These are phyloP conservation scores for Microctenopoma steveboyesi DNA, from an alignment of 2,797 vertebrate genomes.

Conservation along the genomic window DNA sequence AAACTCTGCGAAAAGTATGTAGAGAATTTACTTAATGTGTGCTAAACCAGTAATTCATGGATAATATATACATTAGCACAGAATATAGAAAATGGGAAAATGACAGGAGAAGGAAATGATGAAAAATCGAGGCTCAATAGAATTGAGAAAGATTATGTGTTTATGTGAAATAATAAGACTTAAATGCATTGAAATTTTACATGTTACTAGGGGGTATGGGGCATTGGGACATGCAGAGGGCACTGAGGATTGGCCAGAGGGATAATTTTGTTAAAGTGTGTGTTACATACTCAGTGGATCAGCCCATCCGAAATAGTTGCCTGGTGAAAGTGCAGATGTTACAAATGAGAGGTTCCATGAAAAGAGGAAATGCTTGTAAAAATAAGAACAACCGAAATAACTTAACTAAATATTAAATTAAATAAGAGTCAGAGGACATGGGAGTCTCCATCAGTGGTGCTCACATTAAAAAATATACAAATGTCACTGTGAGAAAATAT, in stretches of 20 bases:
- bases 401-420: constrained; percentile 21
- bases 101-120: constrained; percentile 6
- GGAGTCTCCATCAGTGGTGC: constrained; percentile 5
- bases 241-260: constrained; percentile 74
- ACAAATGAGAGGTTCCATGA: constrained; percentile 80
- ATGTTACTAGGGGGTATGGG: constrained; percentile 32
- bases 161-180: constrained; percentile 62
- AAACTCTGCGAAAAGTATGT: not conserved
- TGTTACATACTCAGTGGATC: constrained; percentile 95
- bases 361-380: constrained; percentile 29
- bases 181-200: constrained; percentile 47
- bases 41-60: not conserved
- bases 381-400: constrained; percentile 19
- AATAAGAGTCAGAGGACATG: constrained; percentile 9
- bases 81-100: constrained; percentile 25
- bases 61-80: constrained; percentile 11
- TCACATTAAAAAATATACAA: constrained; percentile 39
- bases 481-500: not conserved
- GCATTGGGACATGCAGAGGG: constrained; percentile 77
- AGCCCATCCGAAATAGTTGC: constrained; percentile 99
- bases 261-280: constrained; percentile 53
- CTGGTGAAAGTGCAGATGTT: constrained; percentile 88
- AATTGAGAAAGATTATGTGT: constrained; percentile 35
- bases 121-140: constrained; percentile 27
- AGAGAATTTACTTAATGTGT: not conserved